Base-by-base conservation (phyloP, 2,888 invertebrate genomes). In the Amiota communis region DNA sequence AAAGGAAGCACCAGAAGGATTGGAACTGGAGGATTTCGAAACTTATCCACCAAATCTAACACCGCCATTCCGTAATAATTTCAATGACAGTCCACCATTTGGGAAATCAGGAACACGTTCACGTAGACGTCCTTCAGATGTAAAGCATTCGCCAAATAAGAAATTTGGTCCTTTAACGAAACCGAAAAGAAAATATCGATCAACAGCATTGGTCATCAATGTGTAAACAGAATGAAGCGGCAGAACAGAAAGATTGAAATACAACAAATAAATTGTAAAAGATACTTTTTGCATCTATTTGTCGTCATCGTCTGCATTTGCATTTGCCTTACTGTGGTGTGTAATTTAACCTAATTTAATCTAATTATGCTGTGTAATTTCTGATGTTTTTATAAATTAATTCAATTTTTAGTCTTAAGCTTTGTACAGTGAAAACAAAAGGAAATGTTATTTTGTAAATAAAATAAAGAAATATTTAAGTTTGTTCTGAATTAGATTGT, bases 181-280 rank as follows among this genome's bases (percentile, higher is more conserved):
- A 23, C 86, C 86, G 9, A 87, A 82, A 65, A 76, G 88, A 53
- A 85, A 86, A 78, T 87, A 81, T 74, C 84, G 87, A 72, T 87
- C 88, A 1, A 76, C 84, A 64, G 87, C 87, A 15, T 76, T 86
- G 80, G 84, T 87, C 57, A 86, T 87, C 70, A 87, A 81, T 78
- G 87, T 86, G 64, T 86, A 61, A 80, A 47, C 11, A 20, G 8
- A 20, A 13, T 1, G 46, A 36, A 36, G 4, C 0, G 6, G 36
- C 23, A 23, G 23, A 23, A 23, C 23, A 3, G 3, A 78, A 8
- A 71, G 12, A 65, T 46, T 1, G 8, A 1, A 61, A 2, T 0
- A 8, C 0, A 53, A 59, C 59, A 69, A 68, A 56, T 20, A 63
- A 46, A 23, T 36, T 13, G 36, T 36, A 36, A 36, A 36, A 36